These are phyloP conservation scores for Hippocampus zosterae DNA, from an alignment of 2,113 vertebrate species.

Conservation along the genomic window DNA sequence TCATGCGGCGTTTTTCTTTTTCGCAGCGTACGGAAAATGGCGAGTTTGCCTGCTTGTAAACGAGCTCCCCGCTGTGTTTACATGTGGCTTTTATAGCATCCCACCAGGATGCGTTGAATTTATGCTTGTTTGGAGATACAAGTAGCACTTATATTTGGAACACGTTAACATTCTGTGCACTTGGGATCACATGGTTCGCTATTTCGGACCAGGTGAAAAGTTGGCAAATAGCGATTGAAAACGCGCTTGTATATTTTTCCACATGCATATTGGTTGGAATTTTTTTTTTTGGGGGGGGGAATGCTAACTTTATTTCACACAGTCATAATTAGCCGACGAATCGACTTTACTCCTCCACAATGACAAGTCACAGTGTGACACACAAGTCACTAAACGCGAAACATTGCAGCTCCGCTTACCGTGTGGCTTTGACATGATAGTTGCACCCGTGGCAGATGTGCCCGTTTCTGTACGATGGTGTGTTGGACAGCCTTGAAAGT, in stretches of 20 bases:
- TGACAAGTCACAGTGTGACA: too few relatives aligned
- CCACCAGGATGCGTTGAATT: neutral
- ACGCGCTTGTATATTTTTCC: neutral
- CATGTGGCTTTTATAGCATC: slow-evolving; percentile 14
- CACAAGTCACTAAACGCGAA: too few relatives aligned
- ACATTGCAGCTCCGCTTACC: too few relatives aligned
- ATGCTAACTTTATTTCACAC: neutral
- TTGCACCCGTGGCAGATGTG: too few relatives aligned
- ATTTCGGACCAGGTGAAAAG: neutral
- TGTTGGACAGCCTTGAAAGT: too few relatives aligned
- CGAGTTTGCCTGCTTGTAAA: slow-evolving; percentile 32
- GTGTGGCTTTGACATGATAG: too few relatives aligned
- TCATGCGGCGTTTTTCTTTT: slow-evolving; percentile 30
- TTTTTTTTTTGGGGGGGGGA: too few relatives aligned
- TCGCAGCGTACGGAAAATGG: slow-evolving; percentile 24
- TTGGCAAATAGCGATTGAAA: neutral
- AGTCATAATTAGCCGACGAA: too few relatives aligned
- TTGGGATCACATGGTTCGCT: neutral
- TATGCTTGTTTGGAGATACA: neutral
- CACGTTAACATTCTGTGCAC: neutral
- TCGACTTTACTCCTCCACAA: too few relatives aligned
- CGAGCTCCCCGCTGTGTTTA: slow-evolving; percentile 5
- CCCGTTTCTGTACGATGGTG: too few relatives aligned
- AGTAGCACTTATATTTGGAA: neutral
- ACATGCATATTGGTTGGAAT: neutral